Evolutionary conservation across 2,113 vertebrate species (phyloP).

Genomic region (Thymallus thymallus): DNA sequence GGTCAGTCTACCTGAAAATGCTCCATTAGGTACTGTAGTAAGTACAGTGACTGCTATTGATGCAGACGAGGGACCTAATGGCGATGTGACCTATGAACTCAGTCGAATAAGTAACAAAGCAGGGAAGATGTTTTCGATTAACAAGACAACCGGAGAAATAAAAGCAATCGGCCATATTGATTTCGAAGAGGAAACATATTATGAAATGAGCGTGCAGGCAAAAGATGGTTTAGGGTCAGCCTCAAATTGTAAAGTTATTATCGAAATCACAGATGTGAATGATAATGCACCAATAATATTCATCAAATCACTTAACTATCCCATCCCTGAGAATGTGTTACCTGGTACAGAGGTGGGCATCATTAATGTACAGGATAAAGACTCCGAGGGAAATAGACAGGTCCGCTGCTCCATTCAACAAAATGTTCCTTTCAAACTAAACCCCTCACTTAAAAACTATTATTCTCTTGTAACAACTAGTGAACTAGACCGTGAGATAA

Average conservation of each 20-base stretch:
- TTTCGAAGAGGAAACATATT: constrained; percentile 26
- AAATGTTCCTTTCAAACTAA: constrained; percentile 59
- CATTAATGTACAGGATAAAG: too few relatives aligned
- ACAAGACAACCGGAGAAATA: constrained; percentile 21
- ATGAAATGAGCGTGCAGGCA: constrained; percentile 35
- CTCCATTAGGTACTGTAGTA: constrained; percentile 53
- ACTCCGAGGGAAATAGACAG: too few relatives aligned
- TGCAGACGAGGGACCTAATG: constrained; percentile 79
- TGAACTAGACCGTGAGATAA: constrained; percentile 55
- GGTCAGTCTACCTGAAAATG: constrained; percentile 38
- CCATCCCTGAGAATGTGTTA: constrained; percentile 59
- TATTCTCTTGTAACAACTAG: constrained; percentile 52
- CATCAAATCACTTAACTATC: constrained; percentile 60
- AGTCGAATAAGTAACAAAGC: constrained; percentile 7
- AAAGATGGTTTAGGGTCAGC: constrained; percentile 23
- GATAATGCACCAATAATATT: constrained; percentile 36
- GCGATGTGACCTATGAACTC: constrained; percentile 62
- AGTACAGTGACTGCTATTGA: constrained; percentile 67
- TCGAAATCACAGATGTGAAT: constrained; percentile 36
- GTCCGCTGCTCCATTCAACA: too few relatives aligned
- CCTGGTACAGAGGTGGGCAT: constrained; percentile 53
- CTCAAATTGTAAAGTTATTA: constrained; percentile 19
- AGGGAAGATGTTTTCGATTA: constrained; percentile 27
- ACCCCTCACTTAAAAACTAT: constrained; percentile 61
- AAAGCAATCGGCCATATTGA: constrained; percentile 25